Evolutionary conservation across 2,888 invertebrate genomes (phyloP), one percentile per base, ranked within the genome.

Genomic region (Oscheius sp.): DNA sequence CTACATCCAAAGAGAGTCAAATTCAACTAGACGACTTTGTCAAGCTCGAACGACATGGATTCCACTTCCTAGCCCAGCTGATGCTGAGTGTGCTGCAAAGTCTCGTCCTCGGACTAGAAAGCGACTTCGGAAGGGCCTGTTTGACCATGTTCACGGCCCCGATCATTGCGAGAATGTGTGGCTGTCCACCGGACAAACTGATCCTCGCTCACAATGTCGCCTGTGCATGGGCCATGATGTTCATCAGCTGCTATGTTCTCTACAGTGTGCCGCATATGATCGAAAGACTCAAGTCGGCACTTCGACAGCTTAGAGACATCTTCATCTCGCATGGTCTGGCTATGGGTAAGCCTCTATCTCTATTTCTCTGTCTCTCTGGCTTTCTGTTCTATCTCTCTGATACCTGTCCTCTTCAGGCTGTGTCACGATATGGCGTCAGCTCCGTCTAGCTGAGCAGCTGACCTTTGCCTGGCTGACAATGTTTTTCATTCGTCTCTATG

Each of bases 401-500:
- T 42, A 3, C 42, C 13, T 42, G 3, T 29, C 2, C 10, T 2
- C 50, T 80, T 2, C 37, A 79, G 85, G 85, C 4, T 74, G 74
- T 7, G 78, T 81, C 1, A 76, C 76, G 9, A 74, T 91, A 51
- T 91, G 90, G 90, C 88, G 90, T 62, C 89, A 90, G 13, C 84
- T 91, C 5, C 89, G 90, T 80, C 84, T 92, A 7, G 90, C 91
- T 5, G 87, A 90, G 13, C 91, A 91, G 80, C 89, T 92, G 72
- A 88, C 91, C 4, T 86, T 90, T 37, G 91, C 91, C 82, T 92
- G 92, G 92, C 75, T 90, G 42, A 87, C 90, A 50, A 87, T 91
- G 79, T 91, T 91, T 76, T 71, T 86, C 10, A 84, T 89, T 10
- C 90, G 91, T 80, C 82, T 91, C 9, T 90, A 86, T 81, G 88